A percentile compares a stretch with the other conserved stretches of the same genome.
These are phyloP conservation scores for Salarias fasciatus DNA, from an alignment of 2,797 vertebrate genomes.

Conservation along the genomic window DNA sequence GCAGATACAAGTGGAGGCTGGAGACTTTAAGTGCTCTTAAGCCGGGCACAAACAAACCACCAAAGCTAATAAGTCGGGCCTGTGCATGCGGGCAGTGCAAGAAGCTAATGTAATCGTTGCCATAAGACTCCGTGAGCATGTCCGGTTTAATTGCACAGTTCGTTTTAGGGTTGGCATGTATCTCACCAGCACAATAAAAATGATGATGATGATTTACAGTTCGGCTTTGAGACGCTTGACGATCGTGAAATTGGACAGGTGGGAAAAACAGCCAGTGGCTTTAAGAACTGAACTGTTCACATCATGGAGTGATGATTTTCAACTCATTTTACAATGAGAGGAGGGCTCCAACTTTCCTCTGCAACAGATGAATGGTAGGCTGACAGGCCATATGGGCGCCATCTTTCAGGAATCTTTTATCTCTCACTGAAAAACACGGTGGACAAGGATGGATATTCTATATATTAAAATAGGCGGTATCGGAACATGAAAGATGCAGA, in stretches of 20 bases:
- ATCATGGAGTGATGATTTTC: too few relatives aligned
- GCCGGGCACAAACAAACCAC: background rate
- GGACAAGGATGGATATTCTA: slow-evolving; percentile 13
- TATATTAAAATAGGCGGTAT: slow-evolving; percentile 17
- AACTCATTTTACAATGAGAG: background rate
- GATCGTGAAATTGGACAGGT: too few relatives aligned
- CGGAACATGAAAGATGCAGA: slow-evolving; percentile 6
- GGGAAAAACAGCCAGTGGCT: too few relatives aligned
- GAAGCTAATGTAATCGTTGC: background rate
- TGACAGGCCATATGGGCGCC: slow-evolving; percentile 31
- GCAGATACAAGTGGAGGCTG: background rate
- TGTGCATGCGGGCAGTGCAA: too few relatives aligned
- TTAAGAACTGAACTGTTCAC: too few relatives aligned
- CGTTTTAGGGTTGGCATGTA: too few relatives aligned
- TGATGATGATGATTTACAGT: too few relatives aligned
- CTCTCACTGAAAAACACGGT: slow-evolving; percentile 42
- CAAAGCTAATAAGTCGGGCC: background rate
- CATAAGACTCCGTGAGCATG: too few relatives aligned
- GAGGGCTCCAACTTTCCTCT: slow-evolving; percentile 16
- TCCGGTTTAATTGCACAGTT: too few relatives aligned
- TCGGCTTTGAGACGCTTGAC: too few relatives aligned
- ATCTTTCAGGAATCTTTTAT: slow-evolving; percentile 28
- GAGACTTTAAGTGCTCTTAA: background rate
- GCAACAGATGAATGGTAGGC: slow-evolving; percentile 60
- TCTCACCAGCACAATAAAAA: too few relatives aligned